These are phyloP conservation scores for Melopsittacus undulatus DNA, from an alignment of 2,797 vertebrate genomes.

Conservation along the genomic window DNA sequence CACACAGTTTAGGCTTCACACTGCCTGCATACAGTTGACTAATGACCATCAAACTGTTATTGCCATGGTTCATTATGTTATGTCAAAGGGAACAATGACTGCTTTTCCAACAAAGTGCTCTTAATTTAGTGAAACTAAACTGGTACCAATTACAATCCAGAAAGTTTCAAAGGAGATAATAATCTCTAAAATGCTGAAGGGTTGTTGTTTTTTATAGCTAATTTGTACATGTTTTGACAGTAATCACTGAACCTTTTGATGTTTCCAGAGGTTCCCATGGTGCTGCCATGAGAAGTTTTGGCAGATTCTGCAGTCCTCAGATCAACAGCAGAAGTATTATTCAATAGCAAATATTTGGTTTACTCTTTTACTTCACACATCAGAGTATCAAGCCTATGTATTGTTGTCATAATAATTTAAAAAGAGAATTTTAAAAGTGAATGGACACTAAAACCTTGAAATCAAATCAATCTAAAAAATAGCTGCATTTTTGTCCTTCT, in stretches of 20 bases:
- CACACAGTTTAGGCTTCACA: background rate
- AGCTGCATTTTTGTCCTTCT: background rate
- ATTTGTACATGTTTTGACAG: background rate
- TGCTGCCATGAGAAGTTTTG: background rate
- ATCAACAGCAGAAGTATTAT: background rate
- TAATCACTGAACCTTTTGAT: background rate
- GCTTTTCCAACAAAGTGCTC: background rate
- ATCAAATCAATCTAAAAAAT: background rate
- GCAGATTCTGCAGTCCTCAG: background rate
- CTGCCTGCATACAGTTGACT: background rate
- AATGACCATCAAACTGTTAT: background rate
- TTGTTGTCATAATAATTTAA: background rate
- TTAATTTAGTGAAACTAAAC: conserved; percentile 1
- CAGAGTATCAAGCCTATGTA: background rate
- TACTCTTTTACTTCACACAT: background rate
- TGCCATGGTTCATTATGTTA: background rate
- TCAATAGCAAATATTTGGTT: background rate
- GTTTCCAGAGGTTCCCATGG: background rate
- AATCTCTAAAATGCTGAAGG: background rate
- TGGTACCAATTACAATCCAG: background rate
- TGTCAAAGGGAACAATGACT: background rate
- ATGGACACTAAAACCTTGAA: background rate
- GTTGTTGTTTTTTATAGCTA: background rate
- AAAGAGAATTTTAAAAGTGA: background rate
- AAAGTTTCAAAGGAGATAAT: background rate